Evolutionary conservation across 2,888 invertebrate genomes (phyloP).

Genomic region (Drosophila peninsularis): DNA sequence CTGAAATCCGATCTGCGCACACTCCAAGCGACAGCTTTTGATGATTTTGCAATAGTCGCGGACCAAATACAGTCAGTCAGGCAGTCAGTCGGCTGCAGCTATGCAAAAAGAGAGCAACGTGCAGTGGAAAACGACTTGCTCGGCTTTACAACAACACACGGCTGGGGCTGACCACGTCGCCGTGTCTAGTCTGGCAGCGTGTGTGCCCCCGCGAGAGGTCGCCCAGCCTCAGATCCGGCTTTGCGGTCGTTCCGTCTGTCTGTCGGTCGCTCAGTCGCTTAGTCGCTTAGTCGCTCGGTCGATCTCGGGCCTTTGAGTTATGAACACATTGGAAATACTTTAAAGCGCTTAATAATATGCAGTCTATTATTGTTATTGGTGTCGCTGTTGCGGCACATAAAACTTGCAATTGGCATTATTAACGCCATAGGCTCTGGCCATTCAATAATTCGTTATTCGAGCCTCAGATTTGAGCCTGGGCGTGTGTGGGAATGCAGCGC

Average conservation of each 20-base stretch:
- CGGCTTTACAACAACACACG: slow-evolving; percentile 39
- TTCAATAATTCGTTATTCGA: slow-evolving; percentile 36
- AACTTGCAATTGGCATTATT: slow-evolving; percentile 75
- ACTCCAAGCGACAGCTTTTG: slow-evolving; percentile 8
- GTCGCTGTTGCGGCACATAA: slow-evolving; percentile 60
- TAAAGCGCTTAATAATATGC: slow-evolving; percentile 76
- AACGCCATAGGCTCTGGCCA: slow-evolving; percentile 69
- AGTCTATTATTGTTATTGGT: slow-evolving; percentile 74
- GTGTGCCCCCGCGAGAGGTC: slow-evolving; percentile 76
- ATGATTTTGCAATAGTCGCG: slow-evolving; percentile 53
- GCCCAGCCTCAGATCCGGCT: slow-evolving; percentile 72
- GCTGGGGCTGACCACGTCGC: slow-evolving; percentile 65
- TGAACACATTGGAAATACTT: slow-evolving; percentile 67
- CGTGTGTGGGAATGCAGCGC: slow-evolving; percentile 67
- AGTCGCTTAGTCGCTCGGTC: slow-evolving; percentile 20
- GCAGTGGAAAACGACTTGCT: slow-evolving; percentile 29
- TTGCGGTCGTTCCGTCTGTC: slow-evolving; percentile 38
- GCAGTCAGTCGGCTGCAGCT: not conserved
- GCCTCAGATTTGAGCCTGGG: slow-evolving; percentile 37
- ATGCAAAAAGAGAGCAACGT: slow-evolving; percentile 38
- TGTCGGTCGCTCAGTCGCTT: slow-evolving; percentile 20
- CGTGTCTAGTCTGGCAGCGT: slow-evolving; percentile 62
- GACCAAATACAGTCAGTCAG: slow-evolving; percentile 16
- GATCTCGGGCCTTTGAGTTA: slow-evolving; percentile 54
- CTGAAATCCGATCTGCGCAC: slow-evolving; percentile 19